Conservation (phyloP, 2,113 vertebrate species). For the Tenebrosternarchus preto region DNA sequence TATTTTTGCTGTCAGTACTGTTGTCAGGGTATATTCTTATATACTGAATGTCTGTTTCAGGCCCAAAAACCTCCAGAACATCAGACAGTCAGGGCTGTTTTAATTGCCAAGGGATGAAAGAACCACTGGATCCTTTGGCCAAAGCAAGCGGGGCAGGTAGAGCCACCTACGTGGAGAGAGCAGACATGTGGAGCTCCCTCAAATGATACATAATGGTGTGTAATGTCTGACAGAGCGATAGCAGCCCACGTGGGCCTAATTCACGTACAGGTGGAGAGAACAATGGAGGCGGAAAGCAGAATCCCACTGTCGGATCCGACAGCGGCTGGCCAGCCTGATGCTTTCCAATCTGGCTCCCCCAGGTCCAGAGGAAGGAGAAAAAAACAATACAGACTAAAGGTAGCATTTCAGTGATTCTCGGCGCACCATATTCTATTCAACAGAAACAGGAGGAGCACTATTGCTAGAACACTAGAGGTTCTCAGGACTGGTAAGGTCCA, state of each 20-base stretch:
- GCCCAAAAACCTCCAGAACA: constrained; percentile 51
- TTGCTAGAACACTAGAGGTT: not conserved
- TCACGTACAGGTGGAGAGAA: constrained; percentile 42
- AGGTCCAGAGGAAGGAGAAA: not conserved
- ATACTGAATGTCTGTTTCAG: constrained; percentile 46
- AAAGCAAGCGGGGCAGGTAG: constrained; percentile 41
- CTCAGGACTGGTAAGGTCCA: not conserved
- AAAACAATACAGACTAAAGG: not conserved
- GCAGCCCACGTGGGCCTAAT: constrained; percentile 36
- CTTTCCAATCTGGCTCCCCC: not conserved
- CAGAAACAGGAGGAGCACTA: not conserved
- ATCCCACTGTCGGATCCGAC: constrained; percentile 19
- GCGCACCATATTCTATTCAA: not conserved
- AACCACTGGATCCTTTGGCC: constrained; percentile 49
- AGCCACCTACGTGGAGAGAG: not conserved
- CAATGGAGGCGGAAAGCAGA: constrained; percentile 14
- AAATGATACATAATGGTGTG: constrained; percentile 48
- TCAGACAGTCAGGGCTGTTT: constrained; percentile 51
- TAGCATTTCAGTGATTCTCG: not conserved
- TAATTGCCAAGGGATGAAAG: constrained; percentile 45
- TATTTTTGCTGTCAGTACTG: not conserved
- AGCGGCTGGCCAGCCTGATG: not conserved
- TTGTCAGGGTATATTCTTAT: constrained; percentile 19
- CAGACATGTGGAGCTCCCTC: constrained; percentile 4
- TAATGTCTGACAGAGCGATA: constrained; percentile 36